Conservation (phyloP, 2,888 invertebrate species). For the Perizoma affinitatum region DNA sequence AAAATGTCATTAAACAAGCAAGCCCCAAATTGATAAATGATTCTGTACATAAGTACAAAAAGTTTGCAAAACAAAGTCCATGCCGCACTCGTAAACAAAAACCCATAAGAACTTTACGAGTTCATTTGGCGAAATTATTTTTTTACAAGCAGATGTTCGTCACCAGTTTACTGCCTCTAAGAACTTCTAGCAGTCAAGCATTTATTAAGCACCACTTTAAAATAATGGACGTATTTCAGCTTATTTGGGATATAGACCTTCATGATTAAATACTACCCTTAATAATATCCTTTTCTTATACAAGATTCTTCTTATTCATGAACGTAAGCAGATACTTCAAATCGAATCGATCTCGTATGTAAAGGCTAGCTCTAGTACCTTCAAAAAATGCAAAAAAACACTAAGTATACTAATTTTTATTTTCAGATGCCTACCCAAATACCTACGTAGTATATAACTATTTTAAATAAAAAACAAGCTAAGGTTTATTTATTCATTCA, state of each 20-base stretch:
- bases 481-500: no score
- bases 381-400: no score
- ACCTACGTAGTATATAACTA: no score
- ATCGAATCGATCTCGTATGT: no score
- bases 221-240: constrained; percentile 32
- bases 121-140: constrained; percentile 78
- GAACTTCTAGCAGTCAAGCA: constrained; percentile 41
- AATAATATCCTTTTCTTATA: no score
- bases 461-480: no score
- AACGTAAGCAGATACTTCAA: no score
- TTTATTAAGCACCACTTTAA: constrained; percentile 42
- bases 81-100: constrained; percentile 73
- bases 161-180: constrained; percentile 55
- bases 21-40: constrained; percentile 37
- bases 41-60: constrained; percentile 46
- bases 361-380: no score
- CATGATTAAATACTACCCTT: constrained; percentile 26
- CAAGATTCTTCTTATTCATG: no score
- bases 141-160: constrained; percentile 74
- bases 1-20: constrained; percentile 20
- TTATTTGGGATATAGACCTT: constrained; percentile 18
- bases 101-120: constrained; percentile 78
- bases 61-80: constrained; percentile 60
- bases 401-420: no score
- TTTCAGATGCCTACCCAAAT: no score